A percentile compares a stretch with the other conserved stretches of the same genome.
phyloP scores from a whole-genome alignment of 2,888 invertebrate species.

The Leucania comma region DNA sequence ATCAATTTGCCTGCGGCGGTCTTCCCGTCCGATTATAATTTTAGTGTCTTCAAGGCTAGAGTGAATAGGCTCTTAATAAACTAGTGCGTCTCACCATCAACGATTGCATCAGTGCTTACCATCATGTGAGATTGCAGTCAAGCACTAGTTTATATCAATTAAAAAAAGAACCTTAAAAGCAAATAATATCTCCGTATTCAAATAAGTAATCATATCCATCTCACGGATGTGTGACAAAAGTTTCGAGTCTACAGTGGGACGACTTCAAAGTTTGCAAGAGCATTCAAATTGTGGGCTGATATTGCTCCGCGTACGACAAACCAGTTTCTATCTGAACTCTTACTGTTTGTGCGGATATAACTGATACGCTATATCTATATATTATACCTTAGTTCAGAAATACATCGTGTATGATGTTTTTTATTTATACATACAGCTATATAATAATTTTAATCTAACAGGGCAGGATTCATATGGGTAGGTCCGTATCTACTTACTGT shows the following conservation, averaged over 20 bases:
- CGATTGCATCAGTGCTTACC: too few relatives aligned
- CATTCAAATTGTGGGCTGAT: conserved; percentile 45
- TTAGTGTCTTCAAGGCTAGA: too few relatives aligned
- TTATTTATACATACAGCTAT: too few relatives aligned
- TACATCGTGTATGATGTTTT: background rate
- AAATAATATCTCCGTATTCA: background rate
- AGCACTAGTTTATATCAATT: too few relatives aligned
- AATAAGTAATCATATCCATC: conserved; percentile 16
- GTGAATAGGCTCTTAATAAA: too few relatives aligned
- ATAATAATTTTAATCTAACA: background rate
- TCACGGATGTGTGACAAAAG: conserved; percentile 11
- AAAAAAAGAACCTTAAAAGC: too few relatives aligned
- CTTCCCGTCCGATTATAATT: too few relatives aligned
- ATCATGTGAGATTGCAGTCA: too few relatives aligned
- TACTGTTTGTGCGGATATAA: conserved; percentile 34
- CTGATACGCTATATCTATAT: conserved; percentile 22
- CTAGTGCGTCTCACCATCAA: too few relatives aligned
- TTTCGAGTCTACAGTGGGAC: conserved; percentile 24
- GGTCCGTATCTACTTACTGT: too few relatives aligned
- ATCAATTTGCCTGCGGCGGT: too few relatives aligned
- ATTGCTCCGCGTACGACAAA: conserved; percentile 35
- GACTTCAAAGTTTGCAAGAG: conserved; percentile 41
- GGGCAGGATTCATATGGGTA: background rate
- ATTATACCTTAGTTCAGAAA: conserved; percentile 21
- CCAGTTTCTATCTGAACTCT: conserved; percentile 45